phyloP scores from a whole-genome alignment of 2,888 invertebrate species.

The Lissocephala sabroskyi region DNA sequence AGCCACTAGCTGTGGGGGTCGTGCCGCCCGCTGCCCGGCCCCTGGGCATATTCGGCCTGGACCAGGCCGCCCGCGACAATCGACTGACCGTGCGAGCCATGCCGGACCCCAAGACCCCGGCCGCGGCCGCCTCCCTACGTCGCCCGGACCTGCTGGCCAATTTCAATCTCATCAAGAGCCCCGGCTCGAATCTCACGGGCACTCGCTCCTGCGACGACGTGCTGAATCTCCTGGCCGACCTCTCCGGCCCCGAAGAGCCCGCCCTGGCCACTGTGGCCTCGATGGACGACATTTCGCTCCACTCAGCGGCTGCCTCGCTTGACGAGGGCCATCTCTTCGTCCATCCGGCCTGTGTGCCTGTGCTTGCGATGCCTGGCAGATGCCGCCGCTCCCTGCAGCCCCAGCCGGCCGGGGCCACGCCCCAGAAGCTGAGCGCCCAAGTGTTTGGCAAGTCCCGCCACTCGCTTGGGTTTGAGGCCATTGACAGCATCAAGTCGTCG shows the following conservation, averaged over 20 bases:
- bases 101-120: conserved; percentile 75
- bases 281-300: conserved; percentile 76
- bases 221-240: conserved; percentile 70
- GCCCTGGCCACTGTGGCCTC: conserved; percentile 65
- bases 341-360: conserved; percentile 44
- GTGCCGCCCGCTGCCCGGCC: conserved; percentile 44
- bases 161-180: conserved; percentile 73
- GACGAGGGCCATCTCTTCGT: conserved; percentile 52
- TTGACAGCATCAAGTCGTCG: conserved; percentile 41
- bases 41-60: conserved; percentile 64
- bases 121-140: conserved; percentile 30
- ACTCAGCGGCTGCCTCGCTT: conserved; percentile 60
- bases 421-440: conserved; percentile 78
- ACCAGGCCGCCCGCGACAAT: conserved; percentile 37
- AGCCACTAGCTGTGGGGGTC: conserved; percentile 21
- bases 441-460: conserved; percentile 73
- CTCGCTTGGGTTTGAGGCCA: conserved; percentile 56
- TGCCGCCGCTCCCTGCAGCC: conserved; percentile 45
- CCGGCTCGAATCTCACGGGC: conserved; percentile 62
- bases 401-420: conserved; percentile 11
- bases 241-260: conserved; percentile 10
- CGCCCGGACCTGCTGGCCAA: conserved; percentile 69
- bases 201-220: conserved; percentile 76
- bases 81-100: conserved; percentile 79
- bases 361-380: conserved; percentile 17